Evolutionary conservation across 2,113 vertebrate species (phyloP).

Genomic region (Chitala chitala): DNA sequence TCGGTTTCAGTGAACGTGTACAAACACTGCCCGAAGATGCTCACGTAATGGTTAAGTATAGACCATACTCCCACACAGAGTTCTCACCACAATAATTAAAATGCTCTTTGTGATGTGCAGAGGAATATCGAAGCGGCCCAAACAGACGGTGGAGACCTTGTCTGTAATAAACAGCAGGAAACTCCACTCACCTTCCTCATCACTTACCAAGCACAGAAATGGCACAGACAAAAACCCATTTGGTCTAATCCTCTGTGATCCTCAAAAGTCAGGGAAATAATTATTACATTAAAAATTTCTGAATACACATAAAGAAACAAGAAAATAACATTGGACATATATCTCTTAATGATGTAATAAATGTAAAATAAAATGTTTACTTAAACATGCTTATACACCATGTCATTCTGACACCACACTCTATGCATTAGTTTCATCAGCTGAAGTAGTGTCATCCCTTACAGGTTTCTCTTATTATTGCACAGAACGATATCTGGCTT

Average conservation of each 20-base stretch:
- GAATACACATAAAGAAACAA: background rate
- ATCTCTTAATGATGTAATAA: background rate
- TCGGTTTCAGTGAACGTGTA: background rate
- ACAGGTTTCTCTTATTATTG: too few relatives aligned
- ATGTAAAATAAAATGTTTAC: too few relatives aligned
- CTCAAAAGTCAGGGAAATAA: too few relatives aligned
- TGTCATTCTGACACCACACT: too few relatives aligned
- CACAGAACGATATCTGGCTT: too few relatives aligned
- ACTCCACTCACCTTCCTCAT: background rate
- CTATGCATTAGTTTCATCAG: too few relatives aligned
- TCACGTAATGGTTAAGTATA: too few relatives aligned
- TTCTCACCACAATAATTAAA: background rate
- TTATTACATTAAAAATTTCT: background rate
- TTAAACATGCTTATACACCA: too few relatives aligned
- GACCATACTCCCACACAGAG: background rate
- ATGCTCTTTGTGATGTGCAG: background rate
- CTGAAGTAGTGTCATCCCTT: too few relatives aligned
- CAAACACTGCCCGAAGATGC: background rate
- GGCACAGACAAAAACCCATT: background rate
- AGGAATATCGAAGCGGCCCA: background rate
- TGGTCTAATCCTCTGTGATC: background rate
- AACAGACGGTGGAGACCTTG: background rate
- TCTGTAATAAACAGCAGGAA: background rate
- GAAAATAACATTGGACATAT: background rate
- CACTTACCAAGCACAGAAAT: background rate